These are phyloP conservation scores for Phymanthus crucifer DNA, from an alignment of 92 coral and sea anemone species.

Conservation along the genomic window DNA sequence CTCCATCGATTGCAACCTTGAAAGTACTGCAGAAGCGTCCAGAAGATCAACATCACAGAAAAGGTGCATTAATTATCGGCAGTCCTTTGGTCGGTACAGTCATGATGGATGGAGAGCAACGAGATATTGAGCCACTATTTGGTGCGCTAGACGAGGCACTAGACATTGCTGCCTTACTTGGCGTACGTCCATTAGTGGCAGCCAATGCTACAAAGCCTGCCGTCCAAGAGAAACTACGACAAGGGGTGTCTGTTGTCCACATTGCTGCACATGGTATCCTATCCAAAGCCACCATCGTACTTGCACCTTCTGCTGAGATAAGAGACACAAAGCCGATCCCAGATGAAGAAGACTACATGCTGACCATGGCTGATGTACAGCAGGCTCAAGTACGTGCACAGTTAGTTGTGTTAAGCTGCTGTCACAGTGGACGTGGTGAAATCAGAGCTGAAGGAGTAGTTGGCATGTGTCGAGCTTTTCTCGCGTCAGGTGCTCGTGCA, in stretches of 20 bases:
- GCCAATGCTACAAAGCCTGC: constrained; percentile 1
- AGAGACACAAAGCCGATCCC: constrained; percentile 10
- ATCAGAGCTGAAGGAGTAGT: constrained; percentile 17
- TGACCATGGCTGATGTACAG: constrained; percentile 29
- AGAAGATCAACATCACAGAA: background rate
- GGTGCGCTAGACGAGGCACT: constrained; percentile 3
- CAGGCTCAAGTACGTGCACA: constrained; percentile 24
- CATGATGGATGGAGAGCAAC: background rate
- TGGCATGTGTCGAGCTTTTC: constrained; percentile 26
- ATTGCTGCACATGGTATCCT: constrained; percentile 21
- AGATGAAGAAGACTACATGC: constrained; percentile 29
- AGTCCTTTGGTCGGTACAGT: constrained; percentile 19
- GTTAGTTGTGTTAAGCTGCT: constrained; percentile 23
- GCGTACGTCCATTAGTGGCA: background rate
- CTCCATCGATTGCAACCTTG: constrained; percentile 1
- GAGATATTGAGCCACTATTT: background rate
- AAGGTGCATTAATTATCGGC: constrained; percentile 7
- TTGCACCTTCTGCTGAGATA: constrained; percentile 13
- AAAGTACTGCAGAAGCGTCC: background rate
- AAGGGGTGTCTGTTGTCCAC: constrained; percentile 25
- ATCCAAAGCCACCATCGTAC: constrained; percentile 15
- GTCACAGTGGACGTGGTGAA: constrained; percentile 26
- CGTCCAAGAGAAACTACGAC: background rate
- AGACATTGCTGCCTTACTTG: background rate
- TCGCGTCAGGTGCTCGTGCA: constrained; percentile 37